Percentiles rank a stretch among this genome's conserved stretches.
Evolutionary conservation across 2,888 invertebrate genomes (phyloP).

Genomic region (Drosophila neonasuta): DNA sequence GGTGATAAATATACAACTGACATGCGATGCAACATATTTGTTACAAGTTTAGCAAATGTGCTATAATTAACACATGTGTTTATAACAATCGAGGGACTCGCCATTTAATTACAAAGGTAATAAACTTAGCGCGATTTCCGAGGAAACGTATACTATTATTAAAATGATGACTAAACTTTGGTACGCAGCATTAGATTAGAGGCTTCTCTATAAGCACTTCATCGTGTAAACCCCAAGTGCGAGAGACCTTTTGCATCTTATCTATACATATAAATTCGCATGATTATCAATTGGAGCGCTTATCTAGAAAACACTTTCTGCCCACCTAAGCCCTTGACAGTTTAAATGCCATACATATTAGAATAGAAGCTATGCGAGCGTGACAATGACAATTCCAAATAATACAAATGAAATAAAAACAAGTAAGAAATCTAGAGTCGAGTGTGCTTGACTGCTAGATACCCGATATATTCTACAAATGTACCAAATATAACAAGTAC

Average conservation of each 20-base stretch:
- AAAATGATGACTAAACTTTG: background rate
- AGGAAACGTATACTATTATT: background rate
- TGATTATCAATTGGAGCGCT: too few species aligned
- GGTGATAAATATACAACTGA: background rate
- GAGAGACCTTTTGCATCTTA: background rate
- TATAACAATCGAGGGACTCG: background rate
- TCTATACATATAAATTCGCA: background rate
- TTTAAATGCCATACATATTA: too few species aligned
- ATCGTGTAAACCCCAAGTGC: background rate
- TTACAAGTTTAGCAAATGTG: background rate
- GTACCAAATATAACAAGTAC: too few species aligned
- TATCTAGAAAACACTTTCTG: too few species aligned
- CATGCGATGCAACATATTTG: background rate
- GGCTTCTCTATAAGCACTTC: background rate
- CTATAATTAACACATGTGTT: background rate
- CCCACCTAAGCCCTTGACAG: constrained; percentile 8
- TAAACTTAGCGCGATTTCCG: background rate
- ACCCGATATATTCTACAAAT: too few species aligned
- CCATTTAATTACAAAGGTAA: background rate
- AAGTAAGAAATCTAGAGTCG: too few species aligned
- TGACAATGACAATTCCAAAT: too few species aligned
- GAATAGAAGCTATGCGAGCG: too few species aligned
- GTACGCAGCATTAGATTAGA: background rate
- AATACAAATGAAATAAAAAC: too few species aligned
- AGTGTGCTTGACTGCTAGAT: too few species aligned